These are phyloP conservation scores for Takifugu ocellatus DNA, from an alignment of 2,797 vertebrate species.

Conservation along the genomic window DNA sequence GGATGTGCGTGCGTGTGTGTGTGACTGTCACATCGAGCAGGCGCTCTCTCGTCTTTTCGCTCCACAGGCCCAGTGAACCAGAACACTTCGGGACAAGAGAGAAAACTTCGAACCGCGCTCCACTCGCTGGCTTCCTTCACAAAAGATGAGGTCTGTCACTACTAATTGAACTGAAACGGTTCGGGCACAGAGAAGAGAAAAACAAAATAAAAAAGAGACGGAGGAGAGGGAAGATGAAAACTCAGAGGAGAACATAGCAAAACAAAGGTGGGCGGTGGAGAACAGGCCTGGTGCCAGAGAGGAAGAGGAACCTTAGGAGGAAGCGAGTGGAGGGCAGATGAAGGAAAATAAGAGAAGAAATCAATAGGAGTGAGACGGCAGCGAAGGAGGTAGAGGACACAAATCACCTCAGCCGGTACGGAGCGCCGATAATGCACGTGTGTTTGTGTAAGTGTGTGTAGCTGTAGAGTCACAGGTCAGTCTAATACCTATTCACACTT, in stretches of 20 bases:
- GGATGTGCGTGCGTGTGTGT: not conserved
- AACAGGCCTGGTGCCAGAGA: constrained; percentile 13
- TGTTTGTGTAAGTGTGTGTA: constrained; percentile 16
- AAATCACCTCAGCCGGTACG: constrained; percentile 66
- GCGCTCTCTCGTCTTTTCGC: constrained; percentile 24
- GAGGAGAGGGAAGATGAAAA: constrained; percentile 1
- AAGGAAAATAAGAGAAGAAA: constrained; percentile 60
- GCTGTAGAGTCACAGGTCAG: constrained; percentile 55
- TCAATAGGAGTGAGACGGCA: constrained; percentile 66
- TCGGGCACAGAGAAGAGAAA: constrained; percentile 2
- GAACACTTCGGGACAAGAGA: constrained; percentile 38
- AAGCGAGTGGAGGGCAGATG: constrained; percentile 35
- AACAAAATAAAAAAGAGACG: constrained; percentile 1
- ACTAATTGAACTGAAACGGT: constrained; percentile 50
- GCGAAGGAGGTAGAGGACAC: constrained; percentile 72
- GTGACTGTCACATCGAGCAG: constrained; percentile 18
- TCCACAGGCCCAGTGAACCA: constrained; percentile 41
- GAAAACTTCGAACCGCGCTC: constrained; percentile 3
- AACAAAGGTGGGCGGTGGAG: constrained; percentile 10
- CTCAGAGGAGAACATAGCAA: constrained; percentile 6
- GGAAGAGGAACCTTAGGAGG: constrained; percentile 41
- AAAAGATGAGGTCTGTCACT: constrained; percentile 44
- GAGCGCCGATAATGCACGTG: constrained; percentile 36
- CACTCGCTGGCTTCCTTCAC: constrained; percentile 28
- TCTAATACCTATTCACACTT: constrained; percentile 68